Conservation (phyloP, 2,113 vertebrate genomes). For the Delphinus delphis region DNA sequence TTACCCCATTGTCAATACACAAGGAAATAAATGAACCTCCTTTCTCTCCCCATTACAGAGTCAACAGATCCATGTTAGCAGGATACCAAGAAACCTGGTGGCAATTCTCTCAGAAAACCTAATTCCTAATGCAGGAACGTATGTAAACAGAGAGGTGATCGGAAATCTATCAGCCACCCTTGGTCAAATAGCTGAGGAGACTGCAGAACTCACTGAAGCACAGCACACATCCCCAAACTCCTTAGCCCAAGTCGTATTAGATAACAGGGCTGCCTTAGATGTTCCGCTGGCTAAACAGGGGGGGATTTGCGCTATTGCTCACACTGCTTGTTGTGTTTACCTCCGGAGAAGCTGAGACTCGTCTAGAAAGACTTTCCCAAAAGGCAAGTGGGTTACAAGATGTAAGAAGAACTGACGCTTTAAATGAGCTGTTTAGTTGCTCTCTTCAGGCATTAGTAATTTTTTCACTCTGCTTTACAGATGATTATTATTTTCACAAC, state of each 20-base stretch:
- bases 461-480: neutral
- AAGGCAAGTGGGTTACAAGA: neutral
- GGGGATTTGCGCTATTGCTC: accelerated
- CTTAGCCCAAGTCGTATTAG: neutral
- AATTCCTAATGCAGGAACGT: neutral
- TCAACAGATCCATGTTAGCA: neutral
- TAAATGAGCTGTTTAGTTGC: neutral
- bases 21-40: neutral
- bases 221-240: neutral
- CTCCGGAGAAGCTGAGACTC: neutral
- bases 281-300: neutral
- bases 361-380: neutral
- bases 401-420: neutral
- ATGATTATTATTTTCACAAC: neutral
- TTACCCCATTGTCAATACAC: neutral
- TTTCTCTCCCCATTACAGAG: neutral
- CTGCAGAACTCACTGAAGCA: neutral
- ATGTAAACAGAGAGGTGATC: neutral
- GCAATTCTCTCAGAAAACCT: neutral
- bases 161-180: neutral
- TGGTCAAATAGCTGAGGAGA: neutral
- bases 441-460: neutral
- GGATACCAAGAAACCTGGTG: neutral
- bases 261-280: neutral
- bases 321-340: neutral